Evolutionary conservation across 2,888 invertebrate genomes (phyloP), one percentile per base, ranked within the genome.

Genomic region (Pyralis farinalis): DNA sequence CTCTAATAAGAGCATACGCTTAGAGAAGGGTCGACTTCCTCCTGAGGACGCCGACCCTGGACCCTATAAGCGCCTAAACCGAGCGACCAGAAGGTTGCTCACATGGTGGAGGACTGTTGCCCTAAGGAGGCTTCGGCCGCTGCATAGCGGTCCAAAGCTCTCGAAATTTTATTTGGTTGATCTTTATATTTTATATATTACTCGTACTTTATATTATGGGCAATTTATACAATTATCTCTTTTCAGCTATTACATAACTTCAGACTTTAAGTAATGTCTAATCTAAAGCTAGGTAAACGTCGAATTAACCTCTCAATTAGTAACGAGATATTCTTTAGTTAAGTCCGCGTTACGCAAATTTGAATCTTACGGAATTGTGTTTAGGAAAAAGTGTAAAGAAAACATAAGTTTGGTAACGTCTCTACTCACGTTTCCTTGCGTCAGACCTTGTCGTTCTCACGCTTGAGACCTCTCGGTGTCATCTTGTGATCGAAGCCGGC

Each of bases 401-500:
- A 42, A 28, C 28, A 10, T 36, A 49, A 37, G 39, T 40, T 51
- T 33, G 39, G 35, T 34, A 11, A 37, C 27, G 47, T 53, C 49
- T 50, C 55, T 45, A 51, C 55, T 58, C 66, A 65, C 66, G 68
- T 64, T 64, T 57, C 40, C 44, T 66, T 74, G 65, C 73, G 63
- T 61, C 72, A 76, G 67, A 58, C 57, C 58, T 66, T 64, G 61
- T 50, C 37, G 47, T 67, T 82, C 83, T 76, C 81, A 81, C 81
- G 80, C 59, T 61, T 56, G 52, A 50, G 47, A 51, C 59, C 59
- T 57, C 54, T 58, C 58, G 49, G 65, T 64, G 69, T 71, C 67
- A 65, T 71, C 70, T 58, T 49, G 46, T 56, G 69, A 67, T 65
- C 41, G 55, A 58, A 62, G 68, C 73, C 73, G 78, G 77, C 73